Evolutionary conservation across 2,797 vertebrate species (phyloP), one percentile per base, ranked within the genome.

Genomic region (Rhinatrema bivittatum): DNA sequence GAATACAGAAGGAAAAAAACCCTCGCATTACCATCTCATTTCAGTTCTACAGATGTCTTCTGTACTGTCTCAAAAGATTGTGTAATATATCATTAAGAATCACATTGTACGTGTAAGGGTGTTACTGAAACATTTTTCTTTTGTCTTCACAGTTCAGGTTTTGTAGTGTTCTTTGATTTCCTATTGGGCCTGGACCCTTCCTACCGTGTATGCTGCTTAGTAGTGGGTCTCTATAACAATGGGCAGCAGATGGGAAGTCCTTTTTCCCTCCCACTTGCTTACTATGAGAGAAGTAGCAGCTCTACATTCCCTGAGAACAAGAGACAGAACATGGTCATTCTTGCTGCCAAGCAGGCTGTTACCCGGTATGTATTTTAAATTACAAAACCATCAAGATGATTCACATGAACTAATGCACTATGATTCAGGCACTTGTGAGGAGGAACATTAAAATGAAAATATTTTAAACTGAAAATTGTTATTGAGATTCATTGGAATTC

Each of bases 141-240:
- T 42, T 40, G 14, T 10, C 8, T 30, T 47, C n/a, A 3, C 53
- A 73, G 70, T 29, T 32, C 55, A 27, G 70, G 70, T 9, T 68
- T 73, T 41, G 58, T 68, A 16, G 57, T 73, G 23, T 73, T 73
- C 54, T 70, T 73, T 42, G 70, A 73, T 32, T 70, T 59, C 49
- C 35, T 70, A 13, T 39, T 66, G 45, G 70, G 67, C 6, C 56
- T 70, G 42, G 47, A 53, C 24, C 46, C 62, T 11, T 39, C 36
- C 5, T 68, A 50, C 18, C 45, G 46, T 33, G 50, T 56, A 12
- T 64, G 67, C 36, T 62, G 50, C 19, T 17, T 68, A 41, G 46
- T 53, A 20, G 55, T 66, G 25, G 59, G 48, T 23, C 32, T 70
- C 14, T 66, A 39, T 38, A 58, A 30, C 33, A 54, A 58, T 4